phyloP scores from a whole-genome alignment of 2,113 vertebrate species.

The Clupea harengus region DNA sequence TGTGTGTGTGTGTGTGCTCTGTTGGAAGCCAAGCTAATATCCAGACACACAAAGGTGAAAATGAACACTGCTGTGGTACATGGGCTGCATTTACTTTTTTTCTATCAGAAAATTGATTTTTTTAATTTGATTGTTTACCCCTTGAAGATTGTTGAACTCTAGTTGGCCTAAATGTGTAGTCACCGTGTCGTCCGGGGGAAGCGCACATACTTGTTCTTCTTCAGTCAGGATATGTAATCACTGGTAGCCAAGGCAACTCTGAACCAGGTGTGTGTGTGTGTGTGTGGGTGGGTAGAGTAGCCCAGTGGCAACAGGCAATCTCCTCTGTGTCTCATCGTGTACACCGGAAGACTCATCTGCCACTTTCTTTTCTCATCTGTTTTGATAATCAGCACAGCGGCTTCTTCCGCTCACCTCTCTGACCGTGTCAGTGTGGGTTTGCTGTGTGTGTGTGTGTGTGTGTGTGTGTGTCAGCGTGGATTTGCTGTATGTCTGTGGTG shows the following conservation, averaged over 20 bases:
- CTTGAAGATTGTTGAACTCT: background rate
- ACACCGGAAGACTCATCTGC: background rate
- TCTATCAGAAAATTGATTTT: background rate
- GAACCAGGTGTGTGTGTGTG: no score
- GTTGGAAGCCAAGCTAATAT: background rate
- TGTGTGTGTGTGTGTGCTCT: background rate
- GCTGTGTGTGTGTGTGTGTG: no score
- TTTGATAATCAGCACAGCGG: background rate
- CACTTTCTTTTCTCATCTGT: background rate
- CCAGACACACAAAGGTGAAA: background rate
- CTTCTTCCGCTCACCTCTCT: background rate
- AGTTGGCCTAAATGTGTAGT: background rate
- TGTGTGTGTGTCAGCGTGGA: background rate
- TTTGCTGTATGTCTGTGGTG: slow-evolving; percentile 5
- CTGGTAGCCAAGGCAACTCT: background rate
- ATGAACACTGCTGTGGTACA: background rate
- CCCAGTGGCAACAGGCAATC: background rate
- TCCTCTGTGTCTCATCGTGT: background rate
- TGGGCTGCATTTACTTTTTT: background rate
- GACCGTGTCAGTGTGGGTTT: background rate
- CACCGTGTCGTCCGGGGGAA: background rate
- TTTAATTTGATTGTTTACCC: no score
- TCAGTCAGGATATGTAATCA: background rate
- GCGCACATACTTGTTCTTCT: background rate
- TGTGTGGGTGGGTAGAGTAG: no score